phyloP scores from a whole-genome alignment of 1,140 invertebrate species.

The Eriosoma lanigerum region DNA sequence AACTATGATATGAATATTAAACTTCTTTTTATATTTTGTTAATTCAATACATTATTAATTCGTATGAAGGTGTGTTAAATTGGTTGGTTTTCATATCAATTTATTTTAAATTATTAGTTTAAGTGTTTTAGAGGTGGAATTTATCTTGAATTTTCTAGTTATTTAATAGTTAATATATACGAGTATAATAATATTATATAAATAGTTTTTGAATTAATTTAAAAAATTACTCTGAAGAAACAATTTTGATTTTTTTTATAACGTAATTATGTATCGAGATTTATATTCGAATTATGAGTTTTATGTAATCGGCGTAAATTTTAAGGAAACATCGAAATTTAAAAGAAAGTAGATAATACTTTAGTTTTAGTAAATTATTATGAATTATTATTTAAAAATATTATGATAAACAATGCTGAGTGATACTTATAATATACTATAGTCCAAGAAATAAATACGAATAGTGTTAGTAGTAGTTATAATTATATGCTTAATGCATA shows the following conservation, averaged over 20 bases:
- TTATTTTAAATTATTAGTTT: slow-evolving; percentile 1
- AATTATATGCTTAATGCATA: too few relatives aligned
- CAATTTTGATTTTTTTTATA: too few relatives aligned
- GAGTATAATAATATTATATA: neutral
- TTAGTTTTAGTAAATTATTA: too few relatives aligned
- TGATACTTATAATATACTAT: too few relatives aligned
- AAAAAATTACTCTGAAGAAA: too few relatives aligned
- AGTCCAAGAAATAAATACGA: too few relatives aligned
- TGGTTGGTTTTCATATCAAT: neutral
- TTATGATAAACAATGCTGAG: too few relatives aligned
- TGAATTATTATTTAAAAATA: too few relatives aligned
- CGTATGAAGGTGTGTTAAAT: neutral
- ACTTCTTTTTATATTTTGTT: too few relatives aligned
- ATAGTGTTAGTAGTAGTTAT: too few relatives aligned
- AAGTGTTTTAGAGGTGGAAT: neutral
- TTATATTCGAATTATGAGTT: neutral
- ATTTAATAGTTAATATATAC: neutral
- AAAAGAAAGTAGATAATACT: too few relatives aligned
- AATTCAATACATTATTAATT: neutral
- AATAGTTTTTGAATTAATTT: neutral
- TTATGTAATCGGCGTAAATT: neutral
- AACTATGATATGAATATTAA: neutral
- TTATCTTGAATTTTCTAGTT: neutral
- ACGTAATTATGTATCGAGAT: too few relatives aligned
- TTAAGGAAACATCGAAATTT: neutral